Evolutionary conservation across 2,888 invertebrate species (phyloP).

Genomic region (Linnaemya vulpina): DNA sequence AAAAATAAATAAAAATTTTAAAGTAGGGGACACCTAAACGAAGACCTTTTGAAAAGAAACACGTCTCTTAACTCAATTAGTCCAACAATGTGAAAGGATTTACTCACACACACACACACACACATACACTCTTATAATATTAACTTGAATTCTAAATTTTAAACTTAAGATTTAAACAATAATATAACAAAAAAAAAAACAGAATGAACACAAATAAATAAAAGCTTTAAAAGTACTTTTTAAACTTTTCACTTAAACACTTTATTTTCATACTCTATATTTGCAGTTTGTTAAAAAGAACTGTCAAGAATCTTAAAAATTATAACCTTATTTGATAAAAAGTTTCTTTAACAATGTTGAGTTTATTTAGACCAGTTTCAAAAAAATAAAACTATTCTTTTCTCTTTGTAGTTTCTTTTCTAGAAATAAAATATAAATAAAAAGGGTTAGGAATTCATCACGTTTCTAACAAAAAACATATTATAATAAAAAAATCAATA

Average conservation of each 20-base stretch:
- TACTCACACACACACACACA: conserved; percentile 49
- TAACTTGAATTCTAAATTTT: conserved; percentile 57
- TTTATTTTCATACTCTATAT: neutral
- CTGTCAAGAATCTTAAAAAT: neutral
- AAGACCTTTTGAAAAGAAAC: conserved; percentile 51
- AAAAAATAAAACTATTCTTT: neutral
- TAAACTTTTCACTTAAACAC: conserved; percentile 3
- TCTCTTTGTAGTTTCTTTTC: conserved; percentile 8
- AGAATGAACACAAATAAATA: conserved; percentile 26
- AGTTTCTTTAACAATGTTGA: conserved; percentile 1
- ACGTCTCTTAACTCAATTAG: conserved; percentile 52
- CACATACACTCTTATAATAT: conserved; percentile 37
- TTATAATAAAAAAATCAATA: no score
- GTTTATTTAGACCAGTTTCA: neutral
- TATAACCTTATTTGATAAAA: neutral
- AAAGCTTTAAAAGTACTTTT: conserved; percentile 54
- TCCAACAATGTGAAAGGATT: conserved; percentile 59
- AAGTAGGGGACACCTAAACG: conserved; percentile 34
- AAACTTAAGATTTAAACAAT: conserved; percentile 46
- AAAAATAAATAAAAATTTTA: conserved; percentile 31
- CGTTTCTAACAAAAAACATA: conserved; percentile 37
- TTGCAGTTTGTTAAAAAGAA: conserved; percentile 4
- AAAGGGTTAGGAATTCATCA: conserved; percentile 36
- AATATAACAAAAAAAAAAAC: conserved; percentile 40
- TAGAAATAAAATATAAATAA: neutral